These are phyloP conservation scores for Platyrinchus mystaceus DNA, from an alignment of 2,797 vertebrate genomes.

Conservation along the genomic window DNA sequence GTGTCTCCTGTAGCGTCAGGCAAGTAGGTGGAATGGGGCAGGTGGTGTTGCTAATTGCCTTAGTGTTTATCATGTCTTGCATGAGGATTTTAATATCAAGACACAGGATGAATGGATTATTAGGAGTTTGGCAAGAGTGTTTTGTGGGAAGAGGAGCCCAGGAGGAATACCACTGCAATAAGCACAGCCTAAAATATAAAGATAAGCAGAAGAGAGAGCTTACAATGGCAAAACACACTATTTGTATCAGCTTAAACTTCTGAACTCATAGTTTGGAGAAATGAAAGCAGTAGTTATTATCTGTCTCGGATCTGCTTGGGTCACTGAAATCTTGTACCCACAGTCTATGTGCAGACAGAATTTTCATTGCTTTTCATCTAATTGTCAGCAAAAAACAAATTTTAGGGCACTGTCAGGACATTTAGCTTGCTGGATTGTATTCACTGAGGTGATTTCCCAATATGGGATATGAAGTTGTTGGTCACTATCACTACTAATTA, in stretches of 20 bases:
- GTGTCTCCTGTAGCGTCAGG: not conserved
- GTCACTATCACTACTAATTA: not conserved
- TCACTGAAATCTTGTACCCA: not conserved
- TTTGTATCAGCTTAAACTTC: conserved; percentile 11
- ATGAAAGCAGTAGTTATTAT: not conserved
- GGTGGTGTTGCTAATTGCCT: not conserved
- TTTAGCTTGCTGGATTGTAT: not conserved
- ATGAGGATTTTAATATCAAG: conserved; percentile 19
- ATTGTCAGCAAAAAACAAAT: not conserved
- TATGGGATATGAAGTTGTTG: not conserved
- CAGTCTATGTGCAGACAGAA: not conserved
- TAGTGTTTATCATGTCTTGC: not conserved
- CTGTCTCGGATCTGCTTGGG: not conserved
- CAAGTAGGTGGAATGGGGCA: not conserved
- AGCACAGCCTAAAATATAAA: not conserved
- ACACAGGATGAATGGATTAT: not conserved
- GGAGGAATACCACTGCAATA: conserved; percentile 3
- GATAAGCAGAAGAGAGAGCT: conserved; percentile 11
- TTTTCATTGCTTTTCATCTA: not conserved
- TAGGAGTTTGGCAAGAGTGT: not conserved
- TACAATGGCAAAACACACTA: not conserved
- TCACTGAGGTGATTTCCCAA: not conserved
- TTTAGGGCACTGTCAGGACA: not conserved
- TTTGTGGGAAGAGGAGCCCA: not conserved
- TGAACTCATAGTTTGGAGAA: conserved; percentile 4